Evolutionary conservation across 2,888 invertebrate species (phyloP).

Genomic region (Drosophila robusta): DNA sequence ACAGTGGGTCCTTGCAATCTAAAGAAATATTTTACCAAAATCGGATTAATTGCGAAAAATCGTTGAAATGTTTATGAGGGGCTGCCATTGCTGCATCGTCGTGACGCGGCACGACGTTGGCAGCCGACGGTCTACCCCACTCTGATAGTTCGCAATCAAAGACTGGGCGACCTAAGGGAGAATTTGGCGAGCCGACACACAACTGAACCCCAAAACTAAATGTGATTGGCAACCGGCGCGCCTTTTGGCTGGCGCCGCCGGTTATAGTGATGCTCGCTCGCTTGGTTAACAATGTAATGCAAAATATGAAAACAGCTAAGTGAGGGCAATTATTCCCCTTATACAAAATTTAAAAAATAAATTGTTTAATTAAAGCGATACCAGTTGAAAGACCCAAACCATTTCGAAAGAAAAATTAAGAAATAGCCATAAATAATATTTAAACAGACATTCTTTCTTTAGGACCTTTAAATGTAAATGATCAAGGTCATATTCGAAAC

Average conservation of each 20-base stretch:
- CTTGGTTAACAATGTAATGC: constrained; percentile 37
- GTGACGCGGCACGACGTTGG: constrained; percentile 13
- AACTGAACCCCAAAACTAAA: constrained; percentile 53
- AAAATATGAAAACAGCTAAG: constrained; percentile 35
- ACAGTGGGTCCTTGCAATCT: not conserved
- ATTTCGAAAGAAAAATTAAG: too few species aligned
- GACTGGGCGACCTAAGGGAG: constrained; percentile 3
- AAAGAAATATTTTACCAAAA: constrained; percentile 3
- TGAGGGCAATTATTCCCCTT: constrained; percentile 5
- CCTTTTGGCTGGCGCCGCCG: constrained; percentile 47
- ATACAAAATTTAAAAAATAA: not conserved
- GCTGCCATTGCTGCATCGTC: not conserved
- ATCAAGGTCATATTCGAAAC: too few species aligned
- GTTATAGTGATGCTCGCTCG: constrained; percentile 18
- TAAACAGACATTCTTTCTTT: too few species aligned
- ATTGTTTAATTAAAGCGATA: not conserved
- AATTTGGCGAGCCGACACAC: constrained; percentile 6
- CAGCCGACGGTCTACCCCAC: constrained; percentile 15
- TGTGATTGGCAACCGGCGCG: constrained; percentile 76
- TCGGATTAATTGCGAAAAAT: constrained; percentile 20
- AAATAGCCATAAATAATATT: too few species aligned
- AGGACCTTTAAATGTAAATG: too few species aligned
- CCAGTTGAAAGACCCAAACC: not conserved
- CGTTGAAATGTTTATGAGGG: constrained; percentile 18
- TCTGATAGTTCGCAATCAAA: constrained; percentile 11